These are phyloP conservation scores for Anoplolepis gracilipes DNA, from an alignment of 1,140 invertebrate genomes.

Conservation along the genomic window DNA sequence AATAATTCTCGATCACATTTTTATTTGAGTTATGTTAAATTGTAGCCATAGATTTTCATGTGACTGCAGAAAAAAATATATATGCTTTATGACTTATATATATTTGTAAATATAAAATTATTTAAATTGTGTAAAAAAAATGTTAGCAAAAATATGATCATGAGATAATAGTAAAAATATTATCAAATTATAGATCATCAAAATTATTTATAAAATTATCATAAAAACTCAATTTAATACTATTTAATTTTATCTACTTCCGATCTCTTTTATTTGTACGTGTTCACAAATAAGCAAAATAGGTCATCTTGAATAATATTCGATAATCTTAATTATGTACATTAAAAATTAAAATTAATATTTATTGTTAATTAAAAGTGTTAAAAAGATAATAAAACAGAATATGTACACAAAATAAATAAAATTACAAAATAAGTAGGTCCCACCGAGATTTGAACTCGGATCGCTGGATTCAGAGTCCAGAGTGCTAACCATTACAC, in stretches of 20 bases:
- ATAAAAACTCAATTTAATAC: no score
- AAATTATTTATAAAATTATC: neutral
- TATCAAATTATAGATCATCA: constrained; percentile 36
- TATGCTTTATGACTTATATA: neutral
- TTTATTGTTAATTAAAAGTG: neutral
- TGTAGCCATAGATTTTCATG: constrained; percentile 73
- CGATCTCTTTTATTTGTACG: neutral
- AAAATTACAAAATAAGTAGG: constrained; percentile 68
- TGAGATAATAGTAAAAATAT: neutral
- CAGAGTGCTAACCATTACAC: constrained; percentile 85
- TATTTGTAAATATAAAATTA: neutral
- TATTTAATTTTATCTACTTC: no score
- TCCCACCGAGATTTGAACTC: constrained; percentile 88
- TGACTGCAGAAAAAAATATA: constrained; percentile 65
- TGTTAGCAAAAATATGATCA: neutral
- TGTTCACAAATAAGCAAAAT: neutral
- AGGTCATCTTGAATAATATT: neutral
- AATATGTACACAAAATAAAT: neutral
- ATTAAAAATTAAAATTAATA: neutral
- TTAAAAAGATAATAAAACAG: constrained; percentile 15
- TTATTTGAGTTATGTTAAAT: constrained; percentile 69
- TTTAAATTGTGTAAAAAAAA: neutral
- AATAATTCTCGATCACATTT: constrained; percentile 62
- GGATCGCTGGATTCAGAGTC: constrained; percentile 90
- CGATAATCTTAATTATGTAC: neutral